A percentile compares a stretch with the other conserved stretches of the same genome.
Conservation (phyloP, 2,888 invertebrate genomes). For the Meganola albula region DNA sequence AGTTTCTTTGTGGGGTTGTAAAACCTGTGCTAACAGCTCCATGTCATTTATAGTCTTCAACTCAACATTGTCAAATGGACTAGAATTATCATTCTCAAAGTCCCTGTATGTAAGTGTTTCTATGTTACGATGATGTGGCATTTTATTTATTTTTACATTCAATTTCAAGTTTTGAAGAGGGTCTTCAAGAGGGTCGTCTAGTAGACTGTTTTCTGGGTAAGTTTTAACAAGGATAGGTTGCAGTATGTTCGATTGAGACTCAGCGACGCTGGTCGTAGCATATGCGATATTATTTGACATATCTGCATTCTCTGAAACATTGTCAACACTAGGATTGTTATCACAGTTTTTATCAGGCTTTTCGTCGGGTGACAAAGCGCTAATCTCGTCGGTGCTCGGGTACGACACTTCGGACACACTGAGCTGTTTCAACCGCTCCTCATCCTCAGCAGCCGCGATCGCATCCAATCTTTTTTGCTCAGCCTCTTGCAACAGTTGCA, state of each 20-base stretch:
- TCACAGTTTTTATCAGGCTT: slow-evolving; percentile 59
- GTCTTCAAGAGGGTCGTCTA: slow-evolving; percentile 71
- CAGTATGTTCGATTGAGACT: slow-evolving; percentile 55
- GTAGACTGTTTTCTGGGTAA: slow-evolving; percentile 49
- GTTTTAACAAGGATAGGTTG: slow-evolving; percentile 63
- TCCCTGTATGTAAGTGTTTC: slow-evolving; percentile 81
- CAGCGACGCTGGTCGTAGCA: slow-evolving; percentile 35
- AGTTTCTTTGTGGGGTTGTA: slow-evolving; percentile 65
- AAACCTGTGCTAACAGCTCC: slow-evolving; percentile 91
- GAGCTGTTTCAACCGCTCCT: slow-evolving; percentile 75
- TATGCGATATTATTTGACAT: slow-evolving; percentile 34
- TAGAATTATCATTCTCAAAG: slow-evolving; percentile 94
- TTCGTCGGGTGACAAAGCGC: slow-evolving; percentile 72
- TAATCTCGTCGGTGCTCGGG: slow-evolving; percentile 79
- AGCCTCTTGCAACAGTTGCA: slow-evolving; percentile 77
- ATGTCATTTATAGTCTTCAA: slow-evolving; percentile 94
- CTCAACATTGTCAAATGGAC: slow-evolving; percentile 96
- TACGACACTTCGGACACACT: slow-evolving; percentile 78
- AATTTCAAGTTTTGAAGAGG: slow-evolving; percentile 58
- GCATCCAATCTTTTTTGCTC: slow-evolving; percentile 74
- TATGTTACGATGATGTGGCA: slow-evolving; percentile 54
- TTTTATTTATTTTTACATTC: slow-evolving; percentile 48
- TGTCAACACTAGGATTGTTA: slow-evolving; percentile 41
- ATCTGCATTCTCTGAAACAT: slow-evolving; percentile 34
- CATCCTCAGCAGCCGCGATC: slow-evolving; percentile 66